phyloP scores from a whole-genome alignment of 2,797 vertebrate genomes.

The Danio kyathit region DNA sequence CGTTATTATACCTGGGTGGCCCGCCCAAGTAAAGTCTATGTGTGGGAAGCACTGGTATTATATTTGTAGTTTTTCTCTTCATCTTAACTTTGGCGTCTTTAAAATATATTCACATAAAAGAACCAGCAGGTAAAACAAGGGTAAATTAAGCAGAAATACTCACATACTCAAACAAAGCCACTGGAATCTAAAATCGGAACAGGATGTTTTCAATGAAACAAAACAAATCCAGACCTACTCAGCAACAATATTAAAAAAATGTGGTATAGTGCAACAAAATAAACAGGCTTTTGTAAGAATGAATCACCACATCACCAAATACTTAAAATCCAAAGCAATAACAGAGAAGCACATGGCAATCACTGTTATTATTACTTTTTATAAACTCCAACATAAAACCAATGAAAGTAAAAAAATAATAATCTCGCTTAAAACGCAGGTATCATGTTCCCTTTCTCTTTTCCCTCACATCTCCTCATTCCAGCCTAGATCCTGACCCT shows the following conservation, averaged over 20 bases:
- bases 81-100: not conserved
- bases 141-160: too few relatives aligned
- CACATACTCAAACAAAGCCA: not conserved
- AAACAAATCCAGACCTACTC: conserved; percentile 21
- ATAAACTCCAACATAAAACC: not conserved
- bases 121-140: too few relatives aligned
- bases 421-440: not conserved
- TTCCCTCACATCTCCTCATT: conserved; percentile 1
- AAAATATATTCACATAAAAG: not conserved
- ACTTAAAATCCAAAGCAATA: not conserved
- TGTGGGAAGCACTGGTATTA: too few relatives aligned
- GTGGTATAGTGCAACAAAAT: not conserved
- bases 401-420: not conserved
- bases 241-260: not conserved
- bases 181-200: not conserved
- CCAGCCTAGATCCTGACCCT: not conserved
- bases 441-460: not conserved
- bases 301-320: not conserved
- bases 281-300: conserved; percentile 12
- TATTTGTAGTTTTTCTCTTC: too few relatives aligned
- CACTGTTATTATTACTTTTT: conserved; percentile 3
- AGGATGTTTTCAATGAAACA: conserved; percentile 16
- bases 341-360: not conserved
- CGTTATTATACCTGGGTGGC: too few relatives aligned
- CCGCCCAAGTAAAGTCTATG: too few relatives aligned